phyloP scores from a whole-genome alignment of 1,140 invertebrate species.

The Cherax destructor region DNA sequence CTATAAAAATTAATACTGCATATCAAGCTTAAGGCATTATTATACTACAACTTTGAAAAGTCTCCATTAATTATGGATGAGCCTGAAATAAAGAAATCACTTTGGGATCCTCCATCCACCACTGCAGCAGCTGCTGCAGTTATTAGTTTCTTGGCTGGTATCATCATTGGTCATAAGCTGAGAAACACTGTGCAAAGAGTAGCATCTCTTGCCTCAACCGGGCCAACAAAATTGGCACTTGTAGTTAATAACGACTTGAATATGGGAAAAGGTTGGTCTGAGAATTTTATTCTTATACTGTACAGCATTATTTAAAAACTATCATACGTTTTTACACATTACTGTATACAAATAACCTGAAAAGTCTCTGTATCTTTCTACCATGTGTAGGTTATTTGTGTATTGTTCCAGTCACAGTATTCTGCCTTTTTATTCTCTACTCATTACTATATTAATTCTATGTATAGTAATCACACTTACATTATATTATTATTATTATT shows the following conservation, averaged over 20 bases:
- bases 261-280: constrained; percentile 88
- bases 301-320: no score
- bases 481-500: no score
- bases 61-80: neutral
- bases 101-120: neutral
- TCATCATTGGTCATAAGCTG: constrained; percentile 31
- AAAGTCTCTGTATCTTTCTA: no score
- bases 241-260: constrained; percentile 92
- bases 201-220: constrained; percentile 9
- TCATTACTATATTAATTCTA: no score
- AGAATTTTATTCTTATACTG: neutral
- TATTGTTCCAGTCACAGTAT: no score
- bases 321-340: no score
- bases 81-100: neutral
- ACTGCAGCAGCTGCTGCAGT: neutral
- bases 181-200: constrained; percentile 23
- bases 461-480: no score
- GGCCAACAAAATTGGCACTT: constrained; percentile 84
- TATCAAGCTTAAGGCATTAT: neutral
- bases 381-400: no score
- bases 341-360: no score
- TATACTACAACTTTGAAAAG: neutral
- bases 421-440: no score
- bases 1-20: neutral
- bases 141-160: constrained; percentile 45